Evolutionary conservation across 2,113 vertebrate species (phyloP), one percentile per base, ranked within the genome.

Genomic region (Fulmarus glacialis): DNA sequence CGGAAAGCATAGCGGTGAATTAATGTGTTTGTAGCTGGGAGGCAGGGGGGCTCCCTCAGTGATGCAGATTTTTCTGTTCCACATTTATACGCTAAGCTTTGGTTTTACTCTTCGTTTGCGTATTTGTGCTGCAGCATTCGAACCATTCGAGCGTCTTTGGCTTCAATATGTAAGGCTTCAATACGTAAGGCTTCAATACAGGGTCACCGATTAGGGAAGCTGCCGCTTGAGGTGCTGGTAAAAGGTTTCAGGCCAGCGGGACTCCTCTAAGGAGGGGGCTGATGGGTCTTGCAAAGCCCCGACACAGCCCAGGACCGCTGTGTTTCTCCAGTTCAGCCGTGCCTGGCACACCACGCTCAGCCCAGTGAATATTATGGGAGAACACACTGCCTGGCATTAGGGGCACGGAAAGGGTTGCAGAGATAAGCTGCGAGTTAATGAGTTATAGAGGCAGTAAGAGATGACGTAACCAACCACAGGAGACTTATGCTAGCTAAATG

Each of bases 351-450:
- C 27, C 19, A 1, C 0, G n/a, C 82, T 77, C 79, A 64, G 83
- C 73, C 56, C 29, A 2, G 50, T 0, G 59, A 45, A 4, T 27
- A 3, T 24, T 23, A 5, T 2, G 32, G 80, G 78, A 82, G 62
- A 27, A 3, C 83, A 50, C 17, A 0, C 48, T 20, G 67, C 91
- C 88, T 71, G 88, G 88, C 91, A 56, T 52, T 4, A 12, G 78
- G 82, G 94, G 87, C 87, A 90, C 67, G 4, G 67, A 7, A 53
- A 32, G 74, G 80, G 56, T 6, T 88, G 88, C 58, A 18, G 68
- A 77, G 91, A 91, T 91, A 91, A 89, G 80, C 75, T 14, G 34
- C 4, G 3, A 30, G 94, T 85, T 91, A 96, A 96, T 89, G 81
- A 96, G 64, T 91, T 72, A 58, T 22, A 58, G 88, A 80, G 40